phyloP scores from a whole-genome alignment of 2,113 vertebrate species.

The Ammodytes dubius region DNA sequence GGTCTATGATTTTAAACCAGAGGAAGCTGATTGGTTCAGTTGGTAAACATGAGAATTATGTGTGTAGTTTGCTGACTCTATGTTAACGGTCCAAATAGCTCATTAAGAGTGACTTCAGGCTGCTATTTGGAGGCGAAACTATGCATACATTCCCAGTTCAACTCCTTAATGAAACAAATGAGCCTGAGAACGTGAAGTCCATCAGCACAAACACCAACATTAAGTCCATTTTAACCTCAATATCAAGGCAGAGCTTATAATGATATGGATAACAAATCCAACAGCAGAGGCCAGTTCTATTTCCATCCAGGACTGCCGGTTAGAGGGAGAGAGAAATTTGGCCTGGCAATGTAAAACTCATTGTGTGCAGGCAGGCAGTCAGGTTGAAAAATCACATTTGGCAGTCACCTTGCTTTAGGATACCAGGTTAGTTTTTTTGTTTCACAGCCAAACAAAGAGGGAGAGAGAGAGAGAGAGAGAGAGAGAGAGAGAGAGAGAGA shows the following conservation, averaged over 20 bases:
- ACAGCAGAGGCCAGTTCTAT: conserved; percentile 58
- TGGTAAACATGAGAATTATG: conserved; percentile 16
- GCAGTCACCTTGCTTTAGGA: conserved; percentile 69
- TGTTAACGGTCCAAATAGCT: conserved; percentile 22
- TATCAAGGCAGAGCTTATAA: conserved; percentile 49
- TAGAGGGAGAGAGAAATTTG: conserved; percentile 54
- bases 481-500: conserved; percentile 5
- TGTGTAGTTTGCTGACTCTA: background rate
- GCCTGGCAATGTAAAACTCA: conserved; percentile 58
- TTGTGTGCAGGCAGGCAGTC: conserved; percentile 63
- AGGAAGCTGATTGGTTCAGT: conserved; percentile 10
- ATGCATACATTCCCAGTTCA: background rate
- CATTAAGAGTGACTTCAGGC: conserved; percentile 29
- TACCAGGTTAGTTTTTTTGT: conserved; percentile 59
- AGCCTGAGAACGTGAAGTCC: conserved; percentile 20
- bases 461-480: conserved; percentile 17
- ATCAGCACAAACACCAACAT: conserved; percentile 41
- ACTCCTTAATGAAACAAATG: conserved; percentile 46
- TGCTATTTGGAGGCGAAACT: conserved; percentile 22
- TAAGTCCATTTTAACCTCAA: conserved; percentile 43
- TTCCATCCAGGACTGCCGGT: conserved; percentile 59
- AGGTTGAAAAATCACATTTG: conserved; percentile 68
- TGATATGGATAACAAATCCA: conserved; percentile 59
- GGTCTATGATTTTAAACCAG: conserved; percentile 20
- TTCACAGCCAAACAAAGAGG: conserved; percentile 58